These are phyloP conservation scores for Leucophenga montana DNA, from an alignment of 2,888 invertebrate species.

Conservation along the genomic window DNA sequence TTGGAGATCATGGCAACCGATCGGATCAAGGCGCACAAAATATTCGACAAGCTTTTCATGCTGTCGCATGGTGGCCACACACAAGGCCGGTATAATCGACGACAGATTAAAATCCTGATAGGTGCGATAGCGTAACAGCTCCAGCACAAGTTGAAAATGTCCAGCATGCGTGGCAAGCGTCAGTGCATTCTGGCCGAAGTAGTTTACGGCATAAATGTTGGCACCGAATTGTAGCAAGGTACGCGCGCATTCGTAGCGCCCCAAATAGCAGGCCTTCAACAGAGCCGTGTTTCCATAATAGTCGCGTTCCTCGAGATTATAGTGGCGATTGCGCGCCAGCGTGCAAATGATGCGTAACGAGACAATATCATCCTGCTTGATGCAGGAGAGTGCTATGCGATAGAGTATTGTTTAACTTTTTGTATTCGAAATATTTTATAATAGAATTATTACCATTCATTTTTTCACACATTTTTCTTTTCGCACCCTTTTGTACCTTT, in stretches of 20 bases:
- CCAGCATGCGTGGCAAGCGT: slow-evolving; percentile 69
- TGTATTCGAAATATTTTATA: background rate
- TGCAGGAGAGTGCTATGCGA: slow-evolving; percentile 54
- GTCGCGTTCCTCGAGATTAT: slow-evolving; percentile 64
- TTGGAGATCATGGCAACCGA: slow-evolving; percentile 37
- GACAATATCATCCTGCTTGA: slow-evolving; percentile 53
- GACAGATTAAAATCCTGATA: slow-evolving; percentile 69
- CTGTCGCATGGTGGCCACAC: slow-evolving; percentile 64
- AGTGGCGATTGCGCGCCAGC: slow-evolving; percentile 41
- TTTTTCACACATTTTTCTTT: slow-evolving; percentile 17
- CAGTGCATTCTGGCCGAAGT: slow-evolving; percentile 71
- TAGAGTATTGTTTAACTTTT: too few relatives aligned
- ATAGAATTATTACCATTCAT: slow-evolving; percentile 46
- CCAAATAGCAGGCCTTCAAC: slow-evolving; percentile 68
- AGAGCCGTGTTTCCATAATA: slow-evolving; percentile 70
- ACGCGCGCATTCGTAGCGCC: slow-evolving; percentile 56
- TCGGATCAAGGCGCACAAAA: slow-evolving; percentile 53
- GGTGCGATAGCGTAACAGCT: slow-evolving; percentile 59
- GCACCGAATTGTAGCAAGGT: slow-evolving; percentile 58
- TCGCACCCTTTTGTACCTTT: too few relatives aligned
- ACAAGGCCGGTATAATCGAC: slow-evolving; percentile 69
- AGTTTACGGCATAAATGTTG: slow-evolving; percentile 66
- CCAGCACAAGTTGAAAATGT: slow-evolving; percentile 51
- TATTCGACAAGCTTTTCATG: slow-evolving; percentile 57
- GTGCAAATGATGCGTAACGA: slow-evolving; percentile 57